A percentile compares a stretch with the other conserved stretches of the same genome.
Evolutionary conservation across 1,140 invertebrate species (phyloP).

Genomic region (Megalopta genalis): DNA sequence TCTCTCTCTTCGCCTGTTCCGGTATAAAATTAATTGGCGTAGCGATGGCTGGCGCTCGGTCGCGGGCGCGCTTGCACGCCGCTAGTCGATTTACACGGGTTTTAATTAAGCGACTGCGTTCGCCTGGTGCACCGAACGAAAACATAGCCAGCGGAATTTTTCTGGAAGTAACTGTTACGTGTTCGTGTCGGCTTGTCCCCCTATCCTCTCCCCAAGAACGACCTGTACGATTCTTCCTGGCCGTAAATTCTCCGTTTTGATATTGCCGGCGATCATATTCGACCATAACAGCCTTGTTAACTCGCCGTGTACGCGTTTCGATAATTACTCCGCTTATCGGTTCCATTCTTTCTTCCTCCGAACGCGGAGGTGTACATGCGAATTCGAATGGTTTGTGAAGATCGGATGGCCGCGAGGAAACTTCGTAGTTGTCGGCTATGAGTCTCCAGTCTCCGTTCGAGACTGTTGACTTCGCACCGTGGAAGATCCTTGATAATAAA

Average conservation of each 20-base stretch:
- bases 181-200: neutral
- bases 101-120: conserved; percentile 29
- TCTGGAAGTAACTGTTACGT: conserved; percentile 17
- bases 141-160: conserved; percentile 6
- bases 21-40: conserved; percentile 43
- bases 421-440: neutral
- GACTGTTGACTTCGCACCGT: conserved; percentile 23
- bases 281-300: neutral
- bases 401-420: neutral
- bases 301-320: neutral
- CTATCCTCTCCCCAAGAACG: neutral
- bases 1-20: neutral
- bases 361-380: neutral
- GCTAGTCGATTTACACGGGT: conserved; percentile 35
- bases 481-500: conserved; percentile 40
- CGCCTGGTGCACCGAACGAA: neutral
- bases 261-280: neutral
- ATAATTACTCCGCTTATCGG: neutral
- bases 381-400: neutral
- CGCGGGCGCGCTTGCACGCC: neutral
- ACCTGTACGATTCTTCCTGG: conserved; percentile 1
- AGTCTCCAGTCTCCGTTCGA: neutral
- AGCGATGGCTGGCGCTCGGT: neutral
- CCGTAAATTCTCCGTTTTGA: conserved; percentile 26
- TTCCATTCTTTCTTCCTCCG: neutral